Evolutionary conservation across 1,140 invertebrate species (phyloP).

Genomic region (Temnothorax nylanderi): DNA sequence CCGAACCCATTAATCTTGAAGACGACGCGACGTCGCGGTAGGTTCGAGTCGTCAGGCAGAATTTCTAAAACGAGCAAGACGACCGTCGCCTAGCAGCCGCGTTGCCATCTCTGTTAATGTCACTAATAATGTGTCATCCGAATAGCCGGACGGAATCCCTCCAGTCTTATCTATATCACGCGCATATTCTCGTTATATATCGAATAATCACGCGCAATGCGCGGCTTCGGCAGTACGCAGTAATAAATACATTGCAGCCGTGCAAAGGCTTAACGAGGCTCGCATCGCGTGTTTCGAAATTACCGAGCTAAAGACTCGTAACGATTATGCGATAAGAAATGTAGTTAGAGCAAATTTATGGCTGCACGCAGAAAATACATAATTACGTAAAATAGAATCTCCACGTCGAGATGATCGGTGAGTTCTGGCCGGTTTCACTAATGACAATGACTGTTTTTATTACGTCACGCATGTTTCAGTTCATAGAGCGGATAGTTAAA

Average conservation of each 20-base stretch:
- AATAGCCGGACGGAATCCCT: not conserved
- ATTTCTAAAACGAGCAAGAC: conserved; percentile 35
- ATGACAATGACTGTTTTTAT: not conserved
- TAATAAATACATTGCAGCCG: conserved; percentile 37
- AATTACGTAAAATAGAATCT: not conserved
- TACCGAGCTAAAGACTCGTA: conserved; percentile 20
- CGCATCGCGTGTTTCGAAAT: conserved; percentile 35
- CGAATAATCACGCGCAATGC: conserved; percentile 27
- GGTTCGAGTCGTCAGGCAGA: not conserved
- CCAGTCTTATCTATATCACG: not conserved
- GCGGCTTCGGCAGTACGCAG: not conserved
- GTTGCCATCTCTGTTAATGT: not conserved
- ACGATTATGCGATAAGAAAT: conserved; percentile 40
- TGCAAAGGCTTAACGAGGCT: conserved; percentile 22
- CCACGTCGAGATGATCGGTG: conserved; percentile 5
- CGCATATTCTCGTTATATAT: conserved; percentile 9
- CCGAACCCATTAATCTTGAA: conserved; percentile 45
- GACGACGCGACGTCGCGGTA: conserved; percentile 23
- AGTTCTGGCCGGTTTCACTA: not conserved
- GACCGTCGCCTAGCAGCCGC: not conserved
- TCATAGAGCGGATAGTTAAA: not conserved
- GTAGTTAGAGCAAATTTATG: conserved; percentile 31
- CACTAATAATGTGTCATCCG: conserved; percentile 40
- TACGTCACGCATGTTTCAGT: not conserved
- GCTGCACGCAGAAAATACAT: conserved; percentile 1